phyloP scores from a whole-genome alignment of 2,113 vertebrate genomes.

The Camelus bactrianus region DNA sequence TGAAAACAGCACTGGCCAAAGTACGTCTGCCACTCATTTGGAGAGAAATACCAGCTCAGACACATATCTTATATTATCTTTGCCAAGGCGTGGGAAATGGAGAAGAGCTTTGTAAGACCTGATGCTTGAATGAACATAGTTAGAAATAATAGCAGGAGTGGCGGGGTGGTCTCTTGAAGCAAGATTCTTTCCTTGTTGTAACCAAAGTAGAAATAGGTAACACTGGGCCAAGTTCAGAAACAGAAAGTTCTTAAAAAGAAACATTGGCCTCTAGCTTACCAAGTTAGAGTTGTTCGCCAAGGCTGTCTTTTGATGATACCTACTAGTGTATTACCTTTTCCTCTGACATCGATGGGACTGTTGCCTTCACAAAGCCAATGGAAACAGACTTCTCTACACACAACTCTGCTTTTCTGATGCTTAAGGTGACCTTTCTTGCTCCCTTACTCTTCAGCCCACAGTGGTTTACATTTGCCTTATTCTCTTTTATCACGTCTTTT shows the following conservation, averaged over 20 bases:
- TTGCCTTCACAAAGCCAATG: background rate
- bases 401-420: background rate
- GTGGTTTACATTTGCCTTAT: background rate
- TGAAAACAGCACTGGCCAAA: background rate
- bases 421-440: background rate
- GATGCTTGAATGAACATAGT: background rate
- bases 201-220: background rate
- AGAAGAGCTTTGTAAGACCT: background rate
- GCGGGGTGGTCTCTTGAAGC: background rate
- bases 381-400: background rate
- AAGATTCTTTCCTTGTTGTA: background rate
- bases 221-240: background rate
- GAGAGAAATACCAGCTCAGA: background rate
- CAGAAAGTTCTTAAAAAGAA: background rate
- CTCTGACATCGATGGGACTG: background rate
- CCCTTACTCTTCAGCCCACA: background rate
- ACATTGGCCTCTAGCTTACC: background rate
- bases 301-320: background rate
- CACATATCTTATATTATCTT: background rate
- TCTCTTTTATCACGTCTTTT: background rate
- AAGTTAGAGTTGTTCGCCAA: background rate
- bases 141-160: background rate
- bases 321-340: background rate
- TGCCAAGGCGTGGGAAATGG: background rate
- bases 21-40: slow-evolving; percentile 23